A percentile compares a stretch with the other conserved stretches of the same genome.
These are phyloP conservation scores for Nanorana parkeri DNA, from an alignment of 2,113 vertebrate species.

Conservation along the genomic window DNA sequence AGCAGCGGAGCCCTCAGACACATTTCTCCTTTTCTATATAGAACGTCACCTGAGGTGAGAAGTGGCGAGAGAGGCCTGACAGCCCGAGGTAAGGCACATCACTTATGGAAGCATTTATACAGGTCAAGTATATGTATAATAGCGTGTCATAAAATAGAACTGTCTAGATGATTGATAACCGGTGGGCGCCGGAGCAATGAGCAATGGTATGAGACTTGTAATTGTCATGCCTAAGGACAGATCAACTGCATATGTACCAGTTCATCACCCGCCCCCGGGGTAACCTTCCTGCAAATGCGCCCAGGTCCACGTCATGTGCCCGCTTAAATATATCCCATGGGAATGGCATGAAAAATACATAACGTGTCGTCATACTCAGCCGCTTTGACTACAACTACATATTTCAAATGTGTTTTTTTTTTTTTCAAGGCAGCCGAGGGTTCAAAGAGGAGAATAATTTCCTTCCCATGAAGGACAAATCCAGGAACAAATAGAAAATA, in stretches of 20 bases:
- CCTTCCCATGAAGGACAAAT: too few relatives aligned
- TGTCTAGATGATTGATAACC: slow-evolving; percentile 34
- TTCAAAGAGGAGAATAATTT: too few relatives aligned
- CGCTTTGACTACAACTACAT: neutral
- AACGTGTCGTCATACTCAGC: neutral
- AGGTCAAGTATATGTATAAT: slow-evolving; percentile 43
- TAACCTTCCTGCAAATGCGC: slow-evolving; percentile 9
- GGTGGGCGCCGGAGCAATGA: slow-evolving; percentile 4
- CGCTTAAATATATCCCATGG: neutral
- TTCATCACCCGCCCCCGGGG: slow-evolving; percentile 16
- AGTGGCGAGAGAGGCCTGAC: neutral
- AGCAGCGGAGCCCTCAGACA: slow-evolving; percentile 6
- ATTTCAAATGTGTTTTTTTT: too few relatives aligned
- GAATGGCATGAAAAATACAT: neutral
- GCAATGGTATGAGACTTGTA: slow-evolving; percentile 11
- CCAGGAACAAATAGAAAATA: too few relatives aligned
- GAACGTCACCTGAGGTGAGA: slow-evolving; percentile 17
- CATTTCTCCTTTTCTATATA: neutral
- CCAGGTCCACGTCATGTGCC: neutral
- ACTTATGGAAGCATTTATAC: slow-evolving; percentile 25
- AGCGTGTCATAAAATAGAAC: slow-evolving; percentile 25
- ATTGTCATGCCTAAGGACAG: slow-evolving; percentile 13
- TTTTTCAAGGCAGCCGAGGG: too few relatives aligned
- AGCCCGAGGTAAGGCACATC: neutral
- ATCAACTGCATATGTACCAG: slow-evolving; percentile 5